phyloP scores from a whole-genome alignment of 2,888 invertebrate genomes.

The Drosophila kuntzei region DNA sequence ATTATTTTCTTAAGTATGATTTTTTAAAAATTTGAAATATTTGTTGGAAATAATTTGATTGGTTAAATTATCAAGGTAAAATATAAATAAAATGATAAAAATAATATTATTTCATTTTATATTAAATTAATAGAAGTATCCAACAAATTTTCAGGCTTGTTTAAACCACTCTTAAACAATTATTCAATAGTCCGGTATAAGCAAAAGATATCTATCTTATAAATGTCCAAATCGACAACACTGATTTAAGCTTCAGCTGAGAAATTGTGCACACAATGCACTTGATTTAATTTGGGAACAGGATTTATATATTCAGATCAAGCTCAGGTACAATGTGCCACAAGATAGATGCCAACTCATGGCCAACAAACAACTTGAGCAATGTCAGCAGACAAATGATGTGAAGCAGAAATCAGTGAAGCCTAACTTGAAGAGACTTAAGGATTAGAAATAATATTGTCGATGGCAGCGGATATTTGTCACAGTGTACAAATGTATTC shows the following conservation, averaged over 20 bases:
- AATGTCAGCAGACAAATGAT: constrained; percentile 71
- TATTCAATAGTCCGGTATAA: neutral
- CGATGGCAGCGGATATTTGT: constrained; percentile 3
- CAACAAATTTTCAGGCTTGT: too few species aligned
- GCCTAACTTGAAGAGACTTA: constrained; percentile 21
- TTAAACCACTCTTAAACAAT: too few species aligned
- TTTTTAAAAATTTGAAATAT: too few species aligned
- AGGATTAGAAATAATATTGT: constrained; percentile 8
- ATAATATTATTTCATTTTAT: too few species aligned
- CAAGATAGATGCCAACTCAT: constrained; percentile 35
- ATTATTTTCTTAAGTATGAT: too few species aligned
- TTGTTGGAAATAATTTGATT: too few species aligned
- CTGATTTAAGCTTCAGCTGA: constrained; percentile 3
- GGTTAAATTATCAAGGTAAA: too few species aligned
- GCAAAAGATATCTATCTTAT: neutral
- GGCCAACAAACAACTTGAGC: constrained; percentile 38
- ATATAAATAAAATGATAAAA: too few species aligned
- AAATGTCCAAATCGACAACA: neutral
- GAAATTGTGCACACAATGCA: constrained; percentile 20
- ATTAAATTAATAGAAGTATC: too few species aligned
- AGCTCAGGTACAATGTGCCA: constrained; percentile 13
- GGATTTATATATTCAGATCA: constrained; percentile 40
- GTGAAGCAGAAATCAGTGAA: constrained; percentile 51
- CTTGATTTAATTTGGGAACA: neutral
- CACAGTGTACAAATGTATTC: constrained; percentile 30